Evolutionary conservation across 2,113 vertebrate genomes (phyloP), one percentile per base, ranked within the genome.

Genomic region (Garra rufa): DNA sequence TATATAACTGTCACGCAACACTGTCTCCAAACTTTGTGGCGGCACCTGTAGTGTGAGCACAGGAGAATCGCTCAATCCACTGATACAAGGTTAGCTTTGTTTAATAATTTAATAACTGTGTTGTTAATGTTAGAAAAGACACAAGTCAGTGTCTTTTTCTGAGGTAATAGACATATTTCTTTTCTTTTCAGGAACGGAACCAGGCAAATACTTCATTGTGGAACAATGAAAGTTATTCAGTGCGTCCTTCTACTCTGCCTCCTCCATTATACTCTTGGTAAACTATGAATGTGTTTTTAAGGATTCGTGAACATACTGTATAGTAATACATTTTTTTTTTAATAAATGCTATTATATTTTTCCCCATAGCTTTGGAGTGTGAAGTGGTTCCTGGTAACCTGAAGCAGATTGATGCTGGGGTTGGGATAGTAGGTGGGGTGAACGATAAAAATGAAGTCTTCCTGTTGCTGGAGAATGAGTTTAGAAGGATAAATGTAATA

Each of bases 341-440:
- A 73, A 44, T 73, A 24, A 19, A 71, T 43, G 19, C 1, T 8
- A 9, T 19, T 19, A 9, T 85, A 3, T 41, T 81, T 44, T 74
- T 4, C 52, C 44, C 6, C n/a, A 57, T 75, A 87, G 85, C 81
- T 41, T 34, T 84, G 28, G 26, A 82, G 21, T 87, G 86, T 24
- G 50, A 24, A 28, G 46, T 43, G 28, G 46, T 76, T 74, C 63
- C 55, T 48, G 84, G 38, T 3, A 76, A 19, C 8, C 78, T 73
- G 75, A 57, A 67, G 82, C 85, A 87, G 77, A 4, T 6, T 2
- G 69, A 55, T 19, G 52, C 15, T 34, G 50, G 78, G n/a, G 30
- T 59, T 21, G 85, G 81, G 9, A 67, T 76, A 61, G 26, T 81
- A 74, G 26, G 81, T 15, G 85, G 21, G 21, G 63, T 82, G 48